Evolutionary conservation across 2,113 vertebrate genomes (phyloP), one percentile per base, ranked within the genome.

Genomic region (Albula glossodonta): DNA sequence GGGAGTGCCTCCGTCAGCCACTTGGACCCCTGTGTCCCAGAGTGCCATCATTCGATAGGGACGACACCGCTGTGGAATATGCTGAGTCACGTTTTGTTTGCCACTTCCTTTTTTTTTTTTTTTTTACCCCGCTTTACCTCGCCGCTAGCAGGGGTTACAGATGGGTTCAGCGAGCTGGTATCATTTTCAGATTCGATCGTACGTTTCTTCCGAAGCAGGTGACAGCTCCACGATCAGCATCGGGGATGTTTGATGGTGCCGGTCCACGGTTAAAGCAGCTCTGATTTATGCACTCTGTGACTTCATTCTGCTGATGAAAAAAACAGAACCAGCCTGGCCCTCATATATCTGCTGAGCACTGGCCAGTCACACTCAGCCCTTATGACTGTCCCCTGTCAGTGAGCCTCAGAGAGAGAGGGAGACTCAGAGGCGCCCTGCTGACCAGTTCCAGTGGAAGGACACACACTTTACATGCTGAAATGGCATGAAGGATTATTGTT

Each of bases 211-310:
- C 70, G 5, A 74, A 74, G 70, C 70, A 31, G 70, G 10, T 22
- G 70, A 74, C 70, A 74, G 70, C 70, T 31, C 70, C 70, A 74
- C 70, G 22, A 74, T 31, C 70, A 74, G 70, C 70, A 5, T 74
- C 70, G 31, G 70, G 70, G 70, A 31, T 74, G 70, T 74, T 74
- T 74, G 70, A 74, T 74, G 5, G 70, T 22, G 11, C n/a, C 31
- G 70, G 17, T 66, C 60, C 22, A 31, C 5, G 10, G 70, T 74
- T 74, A 74, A 74, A 19, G 22, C 22, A 74, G 70, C n/a, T 74
- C 17, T 74, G 70, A 74, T 74, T 74, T 74, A 74, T 74, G n/a
- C 70, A 31, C 70, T 74, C 70, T 74, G 70, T 74, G 70, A 74
- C 70, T 74, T 74, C 70, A 74, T n/a, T 31, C 22, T 74, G 70